phyloP scores from a whole-genome alignment of 2,797 vertebrate species.

The Neosilurus mollespiculum region DNA sequence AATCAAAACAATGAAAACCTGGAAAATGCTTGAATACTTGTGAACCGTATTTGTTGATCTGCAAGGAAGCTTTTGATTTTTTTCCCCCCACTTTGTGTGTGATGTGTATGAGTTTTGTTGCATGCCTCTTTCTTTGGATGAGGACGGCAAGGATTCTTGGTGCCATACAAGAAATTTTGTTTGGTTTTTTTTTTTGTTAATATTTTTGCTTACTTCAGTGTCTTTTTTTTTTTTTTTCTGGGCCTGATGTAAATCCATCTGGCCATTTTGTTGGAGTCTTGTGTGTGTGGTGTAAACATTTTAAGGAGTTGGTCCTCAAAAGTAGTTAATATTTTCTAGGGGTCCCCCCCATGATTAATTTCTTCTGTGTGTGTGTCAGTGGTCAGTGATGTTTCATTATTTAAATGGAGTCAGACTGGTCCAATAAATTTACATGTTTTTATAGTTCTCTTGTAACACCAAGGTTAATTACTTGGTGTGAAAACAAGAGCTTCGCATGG shows the following conservation, averaged over 20 bases:
- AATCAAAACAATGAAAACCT: conserved; percentile 73
- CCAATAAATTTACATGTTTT: conserved; percentile 10
- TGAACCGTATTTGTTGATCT: conserved; percentile 60
- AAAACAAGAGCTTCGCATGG: not conserved
- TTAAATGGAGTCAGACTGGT: conserved; percentile 2
- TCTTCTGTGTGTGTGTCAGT: not conserved
- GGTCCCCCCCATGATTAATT: too few species aligned
- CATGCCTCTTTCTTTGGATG: conserved; percentile 29
- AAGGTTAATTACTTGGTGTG: not conserved
- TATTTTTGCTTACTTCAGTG: conserved; percentile 43
- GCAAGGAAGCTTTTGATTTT: conserved; percentile 51
- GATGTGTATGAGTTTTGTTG: conserved; percentile 44
- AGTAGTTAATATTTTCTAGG: not conserved
- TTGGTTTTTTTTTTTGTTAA: conserved; percentile 60
- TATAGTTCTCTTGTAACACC: not conserved
- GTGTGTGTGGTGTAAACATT: not conserved
- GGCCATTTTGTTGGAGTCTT: conserved; percentile 1
- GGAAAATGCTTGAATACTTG: conserved; percentile 82
- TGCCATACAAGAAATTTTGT: conserved; percentile 19
- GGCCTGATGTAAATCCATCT: conserved; percentile 50
- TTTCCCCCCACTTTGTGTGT: conserved; percentile 46
- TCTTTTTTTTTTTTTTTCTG: not conserved
- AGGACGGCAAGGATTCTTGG: conserved; percentile 29
- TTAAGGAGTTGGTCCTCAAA: not conserved
- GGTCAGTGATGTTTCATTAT: not conserved